phyloP scores from a whole-genome alignment of 2,888 invertebrate species.

The Tipula helvola region DNA sequence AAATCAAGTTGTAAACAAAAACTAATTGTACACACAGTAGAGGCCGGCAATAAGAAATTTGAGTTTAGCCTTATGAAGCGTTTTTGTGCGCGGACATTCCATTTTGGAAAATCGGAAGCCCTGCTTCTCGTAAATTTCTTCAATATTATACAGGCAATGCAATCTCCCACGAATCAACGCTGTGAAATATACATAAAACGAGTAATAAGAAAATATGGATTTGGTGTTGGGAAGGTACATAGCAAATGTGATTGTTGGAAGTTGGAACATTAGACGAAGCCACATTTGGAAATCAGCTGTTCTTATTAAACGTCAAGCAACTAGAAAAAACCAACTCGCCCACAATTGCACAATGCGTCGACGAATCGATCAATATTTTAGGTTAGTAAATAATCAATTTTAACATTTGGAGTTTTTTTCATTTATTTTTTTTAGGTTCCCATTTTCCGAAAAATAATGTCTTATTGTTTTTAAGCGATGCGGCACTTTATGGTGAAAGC shows the following conservation, averaged over 20 bases:
- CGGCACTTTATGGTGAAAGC: background rate
- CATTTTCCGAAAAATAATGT: background rate
- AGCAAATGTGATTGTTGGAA: background rate
- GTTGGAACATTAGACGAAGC: background rate
- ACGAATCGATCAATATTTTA: background rate
- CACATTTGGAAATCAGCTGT: background rate
- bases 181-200: background rate
- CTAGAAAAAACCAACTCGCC: too few relatives aligned
- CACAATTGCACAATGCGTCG: background rate
- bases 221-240: background rate
- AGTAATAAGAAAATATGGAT: background rate
- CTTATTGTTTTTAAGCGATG: background rate
- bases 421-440: background rate
- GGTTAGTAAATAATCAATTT: background rate
- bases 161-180: background rate
- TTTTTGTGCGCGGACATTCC: background rate
- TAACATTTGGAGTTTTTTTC: too few relatives aligned
- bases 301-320: background rate
- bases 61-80: background rate
- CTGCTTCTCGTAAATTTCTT: background rate
- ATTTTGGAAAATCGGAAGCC: background rate
- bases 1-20: background rate
- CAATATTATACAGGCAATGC: too few relatives aligned
- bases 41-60: background rate
- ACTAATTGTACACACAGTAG: background rate